Base-by-base conservation (phyloP, 2,888 invertebrate genomes). In the Dexiosoma caninum region DNA sequence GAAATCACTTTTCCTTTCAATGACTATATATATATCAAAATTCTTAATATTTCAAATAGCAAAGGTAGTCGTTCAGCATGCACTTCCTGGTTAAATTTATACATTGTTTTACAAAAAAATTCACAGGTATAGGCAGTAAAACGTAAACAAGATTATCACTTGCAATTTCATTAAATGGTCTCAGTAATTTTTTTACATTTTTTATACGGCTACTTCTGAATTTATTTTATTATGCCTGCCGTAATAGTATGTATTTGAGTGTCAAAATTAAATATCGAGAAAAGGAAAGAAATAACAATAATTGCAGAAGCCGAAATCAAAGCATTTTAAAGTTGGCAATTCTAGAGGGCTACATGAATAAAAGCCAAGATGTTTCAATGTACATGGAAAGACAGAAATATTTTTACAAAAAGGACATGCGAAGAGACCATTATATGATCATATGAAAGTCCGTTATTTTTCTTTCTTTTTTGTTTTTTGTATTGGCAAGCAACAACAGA, bases 291-390 rank as follows among this genome's bases (percentile, higher is more conserved):
- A 44, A 49, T 46, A 44, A 55, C 30, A 57, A 60, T 40, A 53
- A 51, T n/a, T 59, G n/a, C 40, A 16, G 12, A 30, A 51, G 59
- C 19, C 49, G 35, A 55, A 71, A 71, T 70, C 62, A 71, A 46
- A 77, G 62, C 27, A 46, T 60, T 67, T 77, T 72, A 72, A 77
- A 55, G 53, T 59, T 62, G 60, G 35, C 80, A 81, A 81, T 81
- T 81, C 71, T 72, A 77, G 77, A 27, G 27, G n/a, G 72, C 46
- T 71, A 76, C 77, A 81, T 67, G 77, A 81, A 67, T 66, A 69
- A 77, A 59, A 77, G 51, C 55, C 62, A 72, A 46, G 46, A 30
- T 16, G 14, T 51, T 55, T 49, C 7, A 53, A 55, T 57, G n/a
- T n/a, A 32, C 46, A 59, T 49, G 19, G 37, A 3, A 57, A 27